These are phyloP conservation scores for Ichneumoninae sp. DNA, from an alignment of 2,888 invertebrate genomes.

Conservation along the genomic window DNA sequence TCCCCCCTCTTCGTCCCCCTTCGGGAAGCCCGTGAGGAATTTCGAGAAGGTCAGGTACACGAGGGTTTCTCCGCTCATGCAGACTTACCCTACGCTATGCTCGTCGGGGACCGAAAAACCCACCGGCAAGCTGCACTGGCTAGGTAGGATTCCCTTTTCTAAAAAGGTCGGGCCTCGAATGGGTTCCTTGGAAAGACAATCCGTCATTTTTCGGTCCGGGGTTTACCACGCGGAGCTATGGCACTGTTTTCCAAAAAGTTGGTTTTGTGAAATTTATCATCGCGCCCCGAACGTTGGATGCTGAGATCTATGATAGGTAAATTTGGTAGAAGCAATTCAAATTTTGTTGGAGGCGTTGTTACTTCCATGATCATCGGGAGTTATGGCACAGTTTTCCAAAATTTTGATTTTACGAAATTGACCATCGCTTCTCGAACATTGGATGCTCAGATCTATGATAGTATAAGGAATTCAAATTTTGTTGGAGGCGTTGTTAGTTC, in stretches of 20 bases:
- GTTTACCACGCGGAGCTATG: constrained; percentile 6
- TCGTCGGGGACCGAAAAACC: background rate
- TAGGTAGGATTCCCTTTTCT: background rate
- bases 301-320: too few species aligned
- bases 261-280: background rate
- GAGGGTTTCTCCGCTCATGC: constrained; percentile 46
- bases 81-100: background rate
- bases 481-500: too few species aligned
- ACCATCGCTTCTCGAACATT: too few species aligned
- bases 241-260: background rate
- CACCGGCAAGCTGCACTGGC: background rate
- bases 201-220: constrained; percentile 28
- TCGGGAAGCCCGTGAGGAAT: constrained; percentile 59
- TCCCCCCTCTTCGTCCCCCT: background rate
- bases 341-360: too few species aligned
- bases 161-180: constrained; percentile 31
- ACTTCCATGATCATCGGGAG: too few species aligned
- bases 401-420: too few species aligned
- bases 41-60: constrained; percentile 63
- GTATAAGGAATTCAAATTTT: too few species aligned
- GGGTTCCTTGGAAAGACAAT: constrained; percentile 47
- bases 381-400: too few species aligned
- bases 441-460: too few species aligned
- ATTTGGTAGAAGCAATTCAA: too few species aligned
- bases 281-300: background rate